These are phyloP conservation scores for Galemys pyrenaicus DNA, from an alignment of 2,113 vertebrate genomes.

Conservation along the genomic window DNA sequence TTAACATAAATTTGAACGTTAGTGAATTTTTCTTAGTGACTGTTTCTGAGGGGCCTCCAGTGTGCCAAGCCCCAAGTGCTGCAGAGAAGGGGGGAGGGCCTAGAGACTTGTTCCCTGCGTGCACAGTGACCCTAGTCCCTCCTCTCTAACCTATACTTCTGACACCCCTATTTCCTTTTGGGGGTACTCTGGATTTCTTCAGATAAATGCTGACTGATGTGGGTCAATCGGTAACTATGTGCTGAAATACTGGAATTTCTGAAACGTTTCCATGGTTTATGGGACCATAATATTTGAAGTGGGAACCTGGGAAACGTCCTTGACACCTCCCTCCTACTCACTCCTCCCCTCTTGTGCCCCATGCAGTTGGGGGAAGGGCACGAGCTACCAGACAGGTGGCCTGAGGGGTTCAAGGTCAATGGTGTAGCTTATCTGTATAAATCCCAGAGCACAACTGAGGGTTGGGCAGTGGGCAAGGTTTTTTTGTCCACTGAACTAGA, in stretches of 20 bases:
- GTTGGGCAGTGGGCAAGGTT: neutral
- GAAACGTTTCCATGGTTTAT: neutral
- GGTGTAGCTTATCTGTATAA: fast-evolving
- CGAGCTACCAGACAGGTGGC: neutral
- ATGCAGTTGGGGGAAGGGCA: neutral
- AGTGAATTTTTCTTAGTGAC: neutral
- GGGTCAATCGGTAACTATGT: neutral
- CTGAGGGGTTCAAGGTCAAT: neutral
- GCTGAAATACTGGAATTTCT: conserved; percentile 51
- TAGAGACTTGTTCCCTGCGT: neutral
- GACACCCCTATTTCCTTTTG: neutral
- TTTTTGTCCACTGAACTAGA: neutral
- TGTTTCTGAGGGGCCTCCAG: neutral
- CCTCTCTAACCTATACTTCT: neutral
- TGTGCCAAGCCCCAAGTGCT: no score
- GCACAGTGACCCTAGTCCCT: neutral
- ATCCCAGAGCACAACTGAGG: neutral
- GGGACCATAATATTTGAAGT: conserved; percentile 5
- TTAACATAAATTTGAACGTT: neutral
- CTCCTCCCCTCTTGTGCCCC: no score
- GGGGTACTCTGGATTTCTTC: neutral
- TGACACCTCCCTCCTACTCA: neutral
- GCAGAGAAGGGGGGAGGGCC: neutral
- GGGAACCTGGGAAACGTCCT: neutral
- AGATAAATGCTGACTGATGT: neutral